phyloP scores from a whole-genome alignment of 2,113 vertebrate genomes.

The Scopus umbretta region DNA sequence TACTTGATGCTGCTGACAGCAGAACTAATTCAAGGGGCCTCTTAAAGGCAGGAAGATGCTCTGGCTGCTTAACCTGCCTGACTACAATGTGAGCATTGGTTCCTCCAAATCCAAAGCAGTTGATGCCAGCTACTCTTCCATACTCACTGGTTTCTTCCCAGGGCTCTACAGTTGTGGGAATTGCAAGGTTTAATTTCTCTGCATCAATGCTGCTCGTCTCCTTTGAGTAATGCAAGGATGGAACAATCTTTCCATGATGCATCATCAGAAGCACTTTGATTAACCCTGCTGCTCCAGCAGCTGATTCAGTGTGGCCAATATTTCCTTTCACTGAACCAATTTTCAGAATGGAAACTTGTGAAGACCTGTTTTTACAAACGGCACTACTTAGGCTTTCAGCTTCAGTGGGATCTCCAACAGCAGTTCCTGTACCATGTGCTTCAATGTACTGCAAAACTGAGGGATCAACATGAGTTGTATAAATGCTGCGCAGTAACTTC shows the following conservation, averaged over 20 bases:
- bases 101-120: conserved; percentile 87
- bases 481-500: conserved; percentile 75
- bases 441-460: conserved; percentile 79
- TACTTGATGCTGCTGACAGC: conserved; percentile 77
- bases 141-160: conserved; percentile 70
- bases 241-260: conserved; percentile 80
- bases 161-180: conserved; percentile 70
- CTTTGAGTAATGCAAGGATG: conserved; percentile 80
- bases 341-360: conserved; percentile 44
- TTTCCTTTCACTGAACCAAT: conserved; percentile 85
- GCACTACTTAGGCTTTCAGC: conserved; percentile 73
- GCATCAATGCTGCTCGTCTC: conserved; percentile 72
- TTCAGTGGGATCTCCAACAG: conserved; percentile 76
- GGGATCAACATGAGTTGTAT: conserved; percentile 66
- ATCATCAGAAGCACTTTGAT: conserved; percentile 92
- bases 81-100: conserved; percentile 83
- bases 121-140: conserved; percentile 80
- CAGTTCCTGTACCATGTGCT: conserved; percentile 82
- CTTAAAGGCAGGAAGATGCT: not conserved
- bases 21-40: conserved; percentile 70
- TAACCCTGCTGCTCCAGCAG: conserved; percentile 81
- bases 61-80: conserved; percentile 66
- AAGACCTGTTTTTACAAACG: conserved; percentile 66
- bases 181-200: conserved; percentile 69
- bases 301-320: conserved; percentile 84